Conservation (phyloP, 2,888 invertebrate genomes). For the Melieria omissa region DNA sequence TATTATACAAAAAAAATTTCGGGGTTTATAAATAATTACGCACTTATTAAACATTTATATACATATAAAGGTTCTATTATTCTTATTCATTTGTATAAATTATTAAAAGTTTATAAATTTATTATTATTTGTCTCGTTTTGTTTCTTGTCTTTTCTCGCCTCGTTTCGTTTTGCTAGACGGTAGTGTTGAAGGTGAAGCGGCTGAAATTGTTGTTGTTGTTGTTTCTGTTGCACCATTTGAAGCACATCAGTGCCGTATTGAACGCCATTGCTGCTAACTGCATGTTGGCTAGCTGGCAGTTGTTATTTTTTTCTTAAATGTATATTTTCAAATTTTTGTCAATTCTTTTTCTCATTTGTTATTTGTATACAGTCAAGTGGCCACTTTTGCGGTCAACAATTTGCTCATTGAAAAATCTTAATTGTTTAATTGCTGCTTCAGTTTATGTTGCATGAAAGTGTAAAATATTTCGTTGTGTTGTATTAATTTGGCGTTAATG, state of each 20-base stretch:
- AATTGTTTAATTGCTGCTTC: conserved; percentile 8
- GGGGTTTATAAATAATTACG: no score
- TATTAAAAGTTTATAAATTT: background rate
- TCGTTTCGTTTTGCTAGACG: no score
- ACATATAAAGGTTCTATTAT: no score
- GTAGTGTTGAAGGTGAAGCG: background rate
- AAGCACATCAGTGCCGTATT: conserved; percentile 1
- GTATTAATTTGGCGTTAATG: background rate
- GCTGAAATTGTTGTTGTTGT: background rate
- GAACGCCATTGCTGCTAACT: background rate
- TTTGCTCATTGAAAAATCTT: background rate
- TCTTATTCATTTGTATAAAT: background rate
- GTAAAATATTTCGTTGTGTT: background rate
- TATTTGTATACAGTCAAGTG: background rate
- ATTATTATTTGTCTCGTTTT: background rate
- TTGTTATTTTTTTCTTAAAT: background rate
- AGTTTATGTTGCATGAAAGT: background rate
- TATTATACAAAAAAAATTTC: no score
- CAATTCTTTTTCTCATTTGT: background rate
- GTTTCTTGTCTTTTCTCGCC: no score
- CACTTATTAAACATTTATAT: no score
- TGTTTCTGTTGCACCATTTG: background rate
- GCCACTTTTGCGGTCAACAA: no score
- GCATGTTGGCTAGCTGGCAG: background rate
- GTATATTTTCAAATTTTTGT: background rate